These are phyloP conservation scores for Meiosimyza decipiens DNA, from an alignment of 2,888 invertebrate species.

Conservation along the genomic window DNA sequence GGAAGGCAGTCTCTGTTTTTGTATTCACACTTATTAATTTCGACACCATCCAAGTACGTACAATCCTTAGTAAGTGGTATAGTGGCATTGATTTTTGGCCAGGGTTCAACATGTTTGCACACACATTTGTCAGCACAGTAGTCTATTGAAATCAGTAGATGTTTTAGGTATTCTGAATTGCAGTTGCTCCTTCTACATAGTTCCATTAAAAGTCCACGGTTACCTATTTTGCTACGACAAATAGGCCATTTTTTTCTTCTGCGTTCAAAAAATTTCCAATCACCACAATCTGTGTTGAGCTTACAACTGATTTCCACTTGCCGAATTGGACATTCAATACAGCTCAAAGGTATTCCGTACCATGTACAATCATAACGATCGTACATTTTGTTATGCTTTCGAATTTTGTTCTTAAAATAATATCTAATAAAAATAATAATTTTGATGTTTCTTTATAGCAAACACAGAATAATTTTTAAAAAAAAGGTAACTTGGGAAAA, in stretches of 20 bases:
- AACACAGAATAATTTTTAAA: too few species aligned
- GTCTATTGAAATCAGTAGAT: slow-evolving; percentile 1
- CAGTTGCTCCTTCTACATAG: slow-evolving; percentile 7
- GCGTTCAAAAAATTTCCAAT: neutral
- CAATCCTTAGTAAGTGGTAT: too few species aligned
- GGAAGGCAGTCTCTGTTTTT: too few species aligned
- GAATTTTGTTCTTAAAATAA: too few species aligned
- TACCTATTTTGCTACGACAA: neutral
- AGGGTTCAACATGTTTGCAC: too few species aligned
- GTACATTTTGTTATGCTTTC: neutral
- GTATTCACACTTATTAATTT: too few species aligned
- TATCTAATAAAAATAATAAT: too few species aligned
- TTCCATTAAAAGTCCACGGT: neutral
- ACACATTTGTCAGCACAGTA: too few species aligned
- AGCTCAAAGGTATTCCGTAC: slow-evolving; percentile 12
- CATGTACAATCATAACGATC: neutral
- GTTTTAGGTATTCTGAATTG: neutral
- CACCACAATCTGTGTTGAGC: neutral
- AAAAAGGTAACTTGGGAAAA: neutral
- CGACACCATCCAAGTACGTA: too few species aligned
- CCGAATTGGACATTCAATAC: slow-evolving; percentile 27
- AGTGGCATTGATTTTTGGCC: too few species aligned
- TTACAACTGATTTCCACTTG: slow-evolving; percentile 22
- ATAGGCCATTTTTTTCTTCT: neutral
- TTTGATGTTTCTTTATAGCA: too few species aligned